These are phyloP conservation scores for Chaenogobius annularis DNA, from an alignment of 2,113 vertebrate genomes.

Conservation along the genomic window DNA sequence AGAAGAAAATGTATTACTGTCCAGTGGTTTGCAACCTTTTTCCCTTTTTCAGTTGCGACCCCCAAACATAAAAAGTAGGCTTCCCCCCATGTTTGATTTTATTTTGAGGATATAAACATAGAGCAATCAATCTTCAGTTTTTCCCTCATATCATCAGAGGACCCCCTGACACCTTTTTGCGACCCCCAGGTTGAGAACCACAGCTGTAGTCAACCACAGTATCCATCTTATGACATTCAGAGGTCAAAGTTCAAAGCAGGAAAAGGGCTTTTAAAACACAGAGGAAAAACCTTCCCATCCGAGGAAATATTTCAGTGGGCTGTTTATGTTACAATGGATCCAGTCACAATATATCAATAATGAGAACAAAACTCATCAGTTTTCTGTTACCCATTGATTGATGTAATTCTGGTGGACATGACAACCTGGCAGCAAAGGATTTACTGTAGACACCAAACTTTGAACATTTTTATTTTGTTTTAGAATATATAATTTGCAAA, in stretches of 20 bases:
- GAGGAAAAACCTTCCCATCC: background rate
- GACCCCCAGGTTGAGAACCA: no score
- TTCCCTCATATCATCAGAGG: no score
- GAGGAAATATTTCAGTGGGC: background rate
- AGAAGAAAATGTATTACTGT: no score
- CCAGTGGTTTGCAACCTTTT: no score
- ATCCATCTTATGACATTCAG: conserved; percentile 55
- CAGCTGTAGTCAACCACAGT: background rate
- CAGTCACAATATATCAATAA: background rate
- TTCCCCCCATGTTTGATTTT: no score
- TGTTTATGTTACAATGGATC: background rate
- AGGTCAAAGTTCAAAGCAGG: conserved; percentile 36
- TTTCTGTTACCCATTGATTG: background rate
- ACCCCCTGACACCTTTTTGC: no score
- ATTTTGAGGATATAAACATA: no score
- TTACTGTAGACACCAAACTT: background rate
- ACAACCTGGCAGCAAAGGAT: background rate
- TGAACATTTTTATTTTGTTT: background rate
- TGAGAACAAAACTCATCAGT: background rate
- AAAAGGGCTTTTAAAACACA: background rate
- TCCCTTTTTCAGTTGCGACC: no score
- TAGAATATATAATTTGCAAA: no score
- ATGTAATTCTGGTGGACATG: background rate
- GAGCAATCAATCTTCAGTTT: no score
- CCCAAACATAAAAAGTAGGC: no score